Evolutionary conservation across 1,140 invertebrate genomes (phyloP).

Genomic region (Atopsyche davidsoni): DNA sequence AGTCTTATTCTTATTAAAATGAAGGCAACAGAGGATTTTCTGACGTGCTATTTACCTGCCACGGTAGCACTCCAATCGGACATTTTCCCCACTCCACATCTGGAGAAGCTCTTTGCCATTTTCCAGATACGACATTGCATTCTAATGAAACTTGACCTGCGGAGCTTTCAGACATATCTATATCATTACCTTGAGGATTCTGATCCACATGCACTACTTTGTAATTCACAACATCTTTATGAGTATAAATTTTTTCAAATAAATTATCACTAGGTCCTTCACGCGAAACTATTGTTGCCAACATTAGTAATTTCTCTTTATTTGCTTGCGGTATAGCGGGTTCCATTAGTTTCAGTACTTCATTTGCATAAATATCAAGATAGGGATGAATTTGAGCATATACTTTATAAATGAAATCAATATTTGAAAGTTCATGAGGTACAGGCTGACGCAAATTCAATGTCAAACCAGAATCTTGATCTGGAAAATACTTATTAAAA

Average conservation of each 20-base stretch:
- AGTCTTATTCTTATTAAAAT: no score
- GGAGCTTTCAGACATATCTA: conserved; percentile 7
- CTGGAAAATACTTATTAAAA: no score
- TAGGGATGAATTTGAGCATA: conserved; percentile 38
- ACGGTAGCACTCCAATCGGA: conserved; percentile 41
- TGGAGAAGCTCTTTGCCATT: conserved; percentile 22
- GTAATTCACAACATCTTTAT: conserved; percentile 4
- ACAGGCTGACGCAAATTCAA: conserved; percentile 37
- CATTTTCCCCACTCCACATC: conserved; percentile 34
- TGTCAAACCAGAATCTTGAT: conserved; percentile 34
- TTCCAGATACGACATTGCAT: conserved; percentile 34
- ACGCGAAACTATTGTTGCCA: conserved; percentile 38
- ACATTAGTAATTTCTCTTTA: conserved; percentile 35
- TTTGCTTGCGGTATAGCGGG: conserved; percentile 33
- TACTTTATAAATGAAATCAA: conserved; percentile 37
- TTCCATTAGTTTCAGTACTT: conserved; percentile 36
- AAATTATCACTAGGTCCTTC: not conserved
- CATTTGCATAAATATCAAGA: conserved; percentile 36
- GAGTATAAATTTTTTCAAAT: conserved; percentile 30
- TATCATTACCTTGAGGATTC: conserved; percentile 8
- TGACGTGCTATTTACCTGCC: conserved; percentile 33
- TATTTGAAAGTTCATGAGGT: conserved; percentile 35
- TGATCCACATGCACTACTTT: conserved; percentile 13
- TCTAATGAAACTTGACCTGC: conserved; percentile 7
- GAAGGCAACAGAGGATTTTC: no score